Base-by-base conservation (phyloP, 2,113 vertebrate genomes). In the Oenanthe oenanthe region DNA sequence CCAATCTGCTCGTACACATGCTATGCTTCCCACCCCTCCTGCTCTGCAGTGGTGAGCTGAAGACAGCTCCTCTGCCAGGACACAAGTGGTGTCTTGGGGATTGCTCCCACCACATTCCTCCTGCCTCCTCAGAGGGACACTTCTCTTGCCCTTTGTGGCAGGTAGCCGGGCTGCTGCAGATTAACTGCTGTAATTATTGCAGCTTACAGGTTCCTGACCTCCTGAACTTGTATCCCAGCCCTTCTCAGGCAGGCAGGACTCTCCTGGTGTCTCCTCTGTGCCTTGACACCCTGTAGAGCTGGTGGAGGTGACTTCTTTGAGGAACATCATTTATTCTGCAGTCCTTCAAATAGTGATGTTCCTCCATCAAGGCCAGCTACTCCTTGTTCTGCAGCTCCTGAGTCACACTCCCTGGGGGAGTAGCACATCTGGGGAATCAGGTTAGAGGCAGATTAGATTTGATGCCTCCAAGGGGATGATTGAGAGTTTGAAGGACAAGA, bases 261-360 rank as follows among this genome's bases (percentile, higher is more conserved):
- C 38, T 81, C 29, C 85, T 51, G 65, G 16, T 77, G 11, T 58
- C 40, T 61, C 50, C 12, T 4, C 4, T 82, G 8, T 62, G 28
- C 43, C 5, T 28, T 65, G n/a, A 26, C 38, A 51, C 48, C 7
- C 6, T 0, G 0, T 0, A 51, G 36, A 56, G 21, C 20, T 32
- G 42, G 20, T 47, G 54, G 10, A 48, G 24, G 40, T 38, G 43
- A 24, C 10, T 81, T 50, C 43, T 75, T 26, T 65, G 79, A 57
- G 28, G 54, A 65, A 26, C 17, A 5, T 66, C 9, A 25, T 60
- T 71, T 47, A 20, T 54, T 12, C n/a, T 62, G 16, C 66, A 72
- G 70, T 24, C 18, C 38, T 38, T 20, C 20, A 32, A 25, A 18
- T 5, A 72, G 58, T 36, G 25, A 17, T 17, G 13, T 10, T 22